Evolutionary conservation across 2,888 invertebrate genomes (phyloP).

Genomic region (Drosophila peninsularis): DNA sequence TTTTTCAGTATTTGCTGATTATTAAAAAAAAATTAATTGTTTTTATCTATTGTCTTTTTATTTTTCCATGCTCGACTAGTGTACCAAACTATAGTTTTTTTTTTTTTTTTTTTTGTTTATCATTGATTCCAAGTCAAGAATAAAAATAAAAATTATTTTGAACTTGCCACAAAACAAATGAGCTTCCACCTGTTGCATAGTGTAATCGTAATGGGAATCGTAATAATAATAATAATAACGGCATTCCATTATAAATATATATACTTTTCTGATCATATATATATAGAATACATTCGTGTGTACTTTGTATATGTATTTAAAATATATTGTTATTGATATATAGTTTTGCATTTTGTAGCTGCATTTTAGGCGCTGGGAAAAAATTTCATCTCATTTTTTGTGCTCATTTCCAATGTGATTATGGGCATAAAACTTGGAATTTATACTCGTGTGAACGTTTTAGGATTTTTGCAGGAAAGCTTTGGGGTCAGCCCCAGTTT

Average conservation of each 20-base stretch:
- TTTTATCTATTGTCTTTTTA: not conserved
- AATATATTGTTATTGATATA: conserved; percentile 65
- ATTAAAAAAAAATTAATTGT: too few relatives aligned
- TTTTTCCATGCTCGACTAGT: not conserved
- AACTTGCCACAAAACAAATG: not conserved
- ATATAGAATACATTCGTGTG: conserved; percentile 14
- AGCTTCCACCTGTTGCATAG: not conserved
- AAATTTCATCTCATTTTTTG: conserved; percentile 7
- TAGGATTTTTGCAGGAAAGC: not conserved
- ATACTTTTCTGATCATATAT: conserved; percentile 10
- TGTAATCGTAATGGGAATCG: conserved; percentile 20
- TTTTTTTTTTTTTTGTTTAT: too few relatives aligned
- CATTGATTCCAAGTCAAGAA: not conserved
- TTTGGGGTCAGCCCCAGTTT: not conserved
- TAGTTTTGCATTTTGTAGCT: conserved; percentile 17
- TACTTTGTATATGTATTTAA: conserved; percentile 24
- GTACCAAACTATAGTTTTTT: not conserved
- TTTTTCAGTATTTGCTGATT: too few relatives aligned
- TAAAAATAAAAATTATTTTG: not conserved
- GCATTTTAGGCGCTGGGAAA: conserved; percentile 61
- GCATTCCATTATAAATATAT: conserved; percentile 33
- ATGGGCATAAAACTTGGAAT: not conserved
- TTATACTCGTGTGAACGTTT: not conserved
- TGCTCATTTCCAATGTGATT: not conserved
- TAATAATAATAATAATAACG: conserved; percentile 10